Conservation (phyloP, 1,140 invertebrate genomes). For the Drosophila ambigua region DNA sequence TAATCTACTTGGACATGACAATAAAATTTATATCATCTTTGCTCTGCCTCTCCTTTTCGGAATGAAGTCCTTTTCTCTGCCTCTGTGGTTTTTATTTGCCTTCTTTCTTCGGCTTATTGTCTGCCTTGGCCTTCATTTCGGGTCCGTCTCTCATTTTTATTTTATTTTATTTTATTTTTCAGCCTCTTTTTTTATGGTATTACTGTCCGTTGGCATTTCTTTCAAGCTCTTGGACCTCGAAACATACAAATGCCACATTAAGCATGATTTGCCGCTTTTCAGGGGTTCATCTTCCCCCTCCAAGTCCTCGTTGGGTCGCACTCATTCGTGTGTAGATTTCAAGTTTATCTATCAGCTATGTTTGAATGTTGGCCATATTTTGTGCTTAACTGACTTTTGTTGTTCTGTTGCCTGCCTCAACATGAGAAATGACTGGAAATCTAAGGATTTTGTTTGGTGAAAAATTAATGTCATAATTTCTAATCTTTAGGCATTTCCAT, state of each 20-base stretch:
- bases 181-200: constrained; percentile 66
- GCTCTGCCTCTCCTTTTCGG: constrained; percentile 28
- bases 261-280: constrained; percentile 80
- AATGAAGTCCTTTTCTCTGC: constrained; percentile 73
- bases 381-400: constrained; percentile 71
- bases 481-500: constrained; percentile 78
- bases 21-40: constrained; percentile 83
- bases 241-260: constrained; percentile 78
- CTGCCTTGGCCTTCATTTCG: constrained; percentile 26
- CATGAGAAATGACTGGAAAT: constrained; percentile 43
- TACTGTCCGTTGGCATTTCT: constrained; percentile 62
- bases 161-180: constrained; percentile 73
- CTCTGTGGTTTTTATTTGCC: constrained; percentile 75
- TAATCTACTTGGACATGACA: constrained; percentile 82
- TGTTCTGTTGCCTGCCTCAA: constrained; percentile 1
- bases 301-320: constrained; percentile 33
- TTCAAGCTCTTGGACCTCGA: constrained; percentile 66
- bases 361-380: constrained; percentile 70
- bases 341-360: constrained; percentile 72
- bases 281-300: constrained; percentile 48
- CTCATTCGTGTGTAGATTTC: constrained; percentile 63
- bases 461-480: constrained; percentile 81
- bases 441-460: constrained; percentile 34
- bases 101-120: constrained; percentile 45
- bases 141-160: constrained; percentile 33